Evolutionary conservation across 2,888 invertebrate genomes (phyloP).

Genomic region (Quadroppia sp.): DNA sequence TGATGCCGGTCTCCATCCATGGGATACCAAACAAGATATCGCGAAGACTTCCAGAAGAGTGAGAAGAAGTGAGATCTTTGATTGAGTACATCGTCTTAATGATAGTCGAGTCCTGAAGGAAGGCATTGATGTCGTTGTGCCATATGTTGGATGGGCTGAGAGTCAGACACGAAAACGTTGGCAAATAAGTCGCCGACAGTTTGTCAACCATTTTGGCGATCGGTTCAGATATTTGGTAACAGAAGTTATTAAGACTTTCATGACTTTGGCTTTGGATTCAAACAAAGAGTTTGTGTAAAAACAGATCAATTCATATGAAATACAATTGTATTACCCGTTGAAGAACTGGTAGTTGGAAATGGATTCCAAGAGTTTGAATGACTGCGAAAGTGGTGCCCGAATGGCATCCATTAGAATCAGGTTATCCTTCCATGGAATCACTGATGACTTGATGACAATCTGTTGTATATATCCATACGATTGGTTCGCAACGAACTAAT

Average conservation of each 20-base stretch:
- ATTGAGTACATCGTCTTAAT: slow-evolving; percentile 75
- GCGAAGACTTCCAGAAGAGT: slow-evolving; percentile 43
- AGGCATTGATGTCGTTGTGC: slow-evolving; percentile 68
- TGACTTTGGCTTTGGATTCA: slow-evolving; percentile 51
- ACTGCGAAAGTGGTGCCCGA: slow-evolving; percentile 80
- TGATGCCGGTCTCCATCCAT: slow-evolving; percentile 82
- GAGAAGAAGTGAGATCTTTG: slow-evolving; percentile 58
- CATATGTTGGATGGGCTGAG: slow-evolving; percentile 91
- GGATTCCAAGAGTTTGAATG: slow-evolving; percentile 78
- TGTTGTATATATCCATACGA: slow-evolving; percentile 58
- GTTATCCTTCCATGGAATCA: slow-evolving; percentile 79
- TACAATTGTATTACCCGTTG: slow-evolving; percentile 59
- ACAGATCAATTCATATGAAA: slow-evolving; percentile 51
- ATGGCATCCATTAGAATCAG: slow-evolving; percentile 82
- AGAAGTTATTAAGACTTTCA: slow-evolving; percentile 46
- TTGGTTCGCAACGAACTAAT: slow-evolving; percentile 54
- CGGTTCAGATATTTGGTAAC: slow-evolving; percentile 48
- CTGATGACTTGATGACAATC: slow-evolving; percentile 61
- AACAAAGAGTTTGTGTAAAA: slow-evolving; percentile 73
- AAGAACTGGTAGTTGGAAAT: slow-evolving; percentile 75
- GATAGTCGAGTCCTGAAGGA: slow-evolving; percentile 72
- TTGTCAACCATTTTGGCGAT: slow-evolving; percentile 40
- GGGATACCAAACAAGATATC: slow-evolving; percentile 91
- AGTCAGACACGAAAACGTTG: slow-evolving; percentile 84
- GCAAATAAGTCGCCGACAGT: slow-evolving; percentile 58